Evolutionary conservation across 2,888 invertebrate genomes (phyloP), one percentile per base, ranked within the genome.

Genomic region (Volucella zonaria): DNA sequence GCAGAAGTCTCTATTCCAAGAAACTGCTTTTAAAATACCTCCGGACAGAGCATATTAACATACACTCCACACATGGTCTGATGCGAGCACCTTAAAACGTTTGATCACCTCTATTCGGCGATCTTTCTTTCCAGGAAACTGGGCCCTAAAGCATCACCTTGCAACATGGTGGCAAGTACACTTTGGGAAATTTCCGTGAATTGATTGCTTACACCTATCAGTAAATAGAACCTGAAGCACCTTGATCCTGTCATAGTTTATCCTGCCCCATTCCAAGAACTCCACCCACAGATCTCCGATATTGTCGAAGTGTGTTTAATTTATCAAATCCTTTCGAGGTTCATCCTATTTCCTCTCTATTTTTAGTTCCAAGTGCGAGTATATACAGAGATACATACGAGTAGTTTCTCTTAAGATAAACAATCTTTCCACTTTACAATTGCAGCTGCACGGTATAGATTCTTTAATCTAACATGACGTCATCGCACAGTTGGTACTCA

Each of bases 361-460:
- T 73, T 81, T 77, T 83, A 79, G 6, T 31, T 31, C 31, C 31
- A 31, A 31, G 31, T 31, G 4, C 31, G 31, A 31, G 31, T 31
- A 31, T 31, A 31, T 31, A 4, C 31, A 31, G 4, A 31, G 82
- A 82, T 43, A 49, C 52, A 82, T 43, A 49, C 52, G 62, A 38
- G 11, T 23, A 38, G 10, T 62, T 47, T 56, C 42, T 67, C 47
- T 62, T 47, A 40, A 64, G 83, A 83, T 83, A 83, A 83, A 83
- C 83, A 83, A 15, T 61, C 52, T 52, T 70, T 83, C 85, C 75
- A 73, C 76, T 80, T 59, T 52, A 85, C 52, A 77, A 85, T 68
- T 81, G 81, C 85, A 85, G 85, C 85, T 85, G 85, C 85, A 85
- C 45, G 68, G 80, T 79, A 73, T 47, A 85, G 52, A 81, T 81